Conservation (phyloP, 2,113 vertebrate species). For the Chlamydotis undulata region DNA sequence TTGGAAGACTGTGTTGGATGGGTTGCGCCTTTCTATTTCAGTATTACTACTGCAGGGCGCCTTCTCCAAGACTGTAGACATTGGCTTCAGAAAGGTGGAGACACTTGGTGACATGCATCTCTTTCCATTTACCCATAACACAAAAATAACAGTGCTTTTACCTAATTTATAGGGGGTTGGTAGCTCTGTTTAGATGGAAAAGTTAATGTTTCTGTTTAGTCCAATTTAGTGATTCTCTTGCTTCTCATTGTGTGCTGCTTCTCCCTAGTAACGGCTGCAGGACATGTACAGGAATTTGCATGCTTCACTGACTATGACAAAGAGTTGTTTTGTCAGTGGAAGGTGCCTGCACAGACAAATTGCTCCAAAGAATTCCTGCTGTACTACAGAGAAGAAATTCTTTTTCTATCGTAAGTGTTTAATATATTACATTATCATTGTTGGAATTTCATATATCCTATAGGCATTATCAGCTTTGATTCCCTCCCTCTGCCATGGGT, state of each 20-base stretch:
- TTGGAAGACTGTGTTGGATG: background rate
- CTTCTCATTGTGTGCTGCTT: background rate
- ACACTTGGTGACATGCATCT: background rate
- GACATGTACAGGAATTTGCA: background rate
- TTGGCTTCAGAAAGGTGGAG: background rate
- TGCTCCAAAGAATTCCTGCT: slow-evolving; percentile 63
- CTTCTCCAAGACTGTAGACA: fast-evolving
- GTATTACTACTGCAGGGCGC: background rate
- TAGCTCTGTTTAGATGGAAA: background rate
- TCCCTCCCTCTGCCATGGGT: background rate
- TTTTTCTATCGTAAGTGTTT: background rate
- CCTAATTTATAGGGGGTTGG: background rate
- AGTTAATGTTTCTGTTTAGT: background rate
- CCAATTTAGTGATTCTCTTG: background rate
- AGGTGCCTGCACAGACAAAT: background rate
- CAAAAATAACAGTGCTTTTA: background rate
- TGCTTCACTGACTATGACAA: slow-evolving; percentile 69
- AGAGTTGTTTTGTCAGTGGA: slow-evolving; percentile 69
- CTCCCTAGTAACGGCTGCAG: slow-evolving; percentile 17
- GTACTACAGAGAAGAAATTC: background rate
- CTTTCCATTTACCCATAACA: background rate
- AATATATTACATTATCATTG: background rate
- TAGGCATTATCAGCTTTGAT: background rate
- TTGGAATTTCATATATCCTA: background rate
- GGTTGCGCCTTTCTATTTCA: background rate